These are phyloP conservation scores for Seriola aureovittata DNA, from an alignment of 2,113 vertebrate genomes.

Conservation along the genomic window DNA sequence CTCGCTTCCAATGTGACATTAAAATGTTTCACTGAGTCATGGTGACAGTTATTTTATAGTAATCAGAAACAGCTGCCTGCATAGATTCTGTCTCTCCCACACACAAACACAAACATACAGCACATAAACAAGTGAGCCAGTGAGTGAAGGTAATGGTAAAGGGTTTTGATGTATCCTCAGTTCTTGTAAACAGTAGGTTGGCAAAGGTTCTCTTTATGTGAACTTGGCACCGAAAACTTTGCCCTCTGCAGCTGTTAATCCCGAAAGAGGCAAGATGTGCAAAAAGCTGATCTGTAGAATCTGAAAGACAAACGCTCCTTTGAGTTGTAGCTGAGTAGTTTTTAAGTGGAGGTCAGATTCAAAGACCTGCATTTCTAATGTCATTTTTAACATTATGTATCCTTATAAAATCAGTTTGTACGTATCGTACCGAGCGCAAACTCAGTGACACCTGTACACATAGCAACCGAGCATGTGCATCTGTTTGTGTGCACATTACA, in stretches of 20 bases:
- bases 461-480: too few species aligned
- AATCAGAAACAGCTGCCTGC: neutral
- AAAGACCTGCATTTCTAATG: too few species aligned
- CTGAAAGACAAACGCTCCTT: too few species aligned
- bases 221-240: neutral
- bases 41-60: neutral
- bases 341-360: too few species aligned
- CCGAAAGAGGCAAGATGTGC: neutral
- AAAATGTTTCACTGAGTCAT: constrained; percentile 9
- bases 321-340: too few species aligned
- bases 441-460: too few species aligned
- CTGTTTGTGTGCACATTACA: too few species aligned
- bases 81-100: neutral
- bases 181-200: neutral
- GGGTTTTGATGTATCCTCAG: neutral
- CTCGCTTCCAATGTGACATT: constrained; percentile 9
- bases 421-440: too few species aligned
- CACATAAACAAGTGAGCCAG: neutral
- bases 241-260: neutral
- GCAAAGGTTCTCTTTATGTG: neutral
- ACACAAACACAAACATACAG: neutral
- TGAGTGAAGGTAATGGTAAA: neutral
- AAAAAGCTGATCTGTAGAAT: too few species aligned
- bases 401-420: too few species aligned
- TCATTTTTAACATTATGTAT: too few species aligned